A percentile compares a stretch with the other conserved stretches of the same genome.
phyloP scores from a whole-genome alignment of 1,140 invertebrate species.

The Parapsyche elsis region DNA sequence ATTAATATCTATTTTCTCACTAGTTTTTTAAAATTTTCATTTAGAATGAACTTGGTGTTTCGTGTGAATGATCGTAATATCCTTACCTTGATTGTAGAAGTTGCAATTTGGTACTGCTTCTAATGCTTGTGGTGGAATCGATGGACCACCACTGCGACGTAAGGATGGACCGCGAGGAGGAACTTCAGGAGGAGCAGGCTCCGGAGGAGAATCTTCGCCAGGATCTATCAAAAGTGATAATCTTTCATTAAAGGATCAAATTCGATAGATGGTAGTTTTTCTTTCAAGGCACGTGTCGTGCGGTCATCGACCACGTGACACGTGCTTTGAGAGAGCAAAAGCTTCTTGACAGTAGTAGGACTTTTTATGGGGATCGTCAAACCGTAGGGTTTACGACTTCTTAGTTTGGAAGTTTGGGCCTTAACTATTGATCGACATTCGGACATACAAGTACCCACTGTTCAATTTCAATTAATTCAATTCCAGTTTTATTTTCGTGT shows the following conservation, averaged over 20 bases:
- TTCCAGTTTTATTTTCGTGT: too few relatives aligned
- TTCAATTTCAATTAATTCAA: too few relatives aligned
- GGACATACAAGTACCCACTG: too few relatives aligned
- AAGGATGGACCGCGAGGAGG: slow-evolving; percentile 77
- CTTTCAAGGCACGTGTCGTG: slow-evolving; percentile 57
- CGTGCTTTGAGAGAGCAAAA: slow-evolving; percentile 31
- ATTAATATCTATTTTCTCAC: background rate
- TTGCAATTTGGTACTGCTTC: slow-evolving; percentile 50
- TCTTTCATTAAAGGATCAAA: too few relatives aligned
- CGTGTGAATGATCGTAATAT: background rate
- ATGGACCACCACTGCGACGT: slow-evolving; percentile 66
- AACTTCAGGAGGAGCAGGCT: slow-evolving; percentile 79
- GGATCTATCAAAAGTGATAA: slow-evolving; percentile 60
- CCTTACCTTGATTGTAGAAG: slow-evolving; percentile 55
- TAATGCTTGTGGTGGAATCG: slow-evolving; percentile 57
- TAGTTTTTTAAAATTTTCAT: too few relatives aligned
- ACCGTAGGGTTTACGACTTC: slow-evolving; percentile 38
- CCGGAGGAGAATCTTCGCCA: slow-evolving; percentile 75
- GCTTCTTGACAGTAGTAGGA: slow-evolving; percentile 8
- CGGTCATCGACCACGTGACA: slow-evolving; percentile 44
- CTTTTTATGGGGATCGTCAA: slow-evolving; percentile 44
- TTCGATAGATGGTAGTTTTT: too few relatives aligned
- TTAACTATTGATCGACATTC: background rate
- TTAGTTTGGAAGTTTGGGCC: background rate
- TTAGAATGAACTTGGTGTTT: too few relatives aligned